phyloP scores from a whole-genome alignment of 2,797 vertebrate species.

The Ctenosaura bakeri region DNA sequence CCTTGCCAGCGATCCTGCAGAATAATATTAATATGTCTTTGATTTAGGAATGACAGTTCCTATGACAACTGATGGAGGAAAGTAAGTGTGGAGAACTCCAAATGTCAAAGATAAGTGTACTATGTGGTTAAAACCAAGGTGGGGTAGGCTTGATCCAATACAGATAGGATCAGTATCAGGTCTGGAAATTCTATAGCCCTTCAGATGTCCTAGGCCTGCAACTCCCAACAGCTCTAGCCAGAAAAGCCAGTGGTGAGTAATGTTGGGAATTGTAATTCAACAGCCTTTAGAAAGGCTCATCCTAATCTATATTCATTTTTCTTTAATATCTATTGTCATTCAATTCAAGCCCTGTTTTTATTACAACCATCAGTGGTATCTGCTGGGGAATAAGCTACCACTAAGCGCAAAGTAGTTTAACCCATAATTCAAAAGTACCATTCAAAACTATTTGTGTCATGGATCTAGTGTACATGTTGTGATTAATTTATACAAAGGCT shows the following conservation, averaged over 20 bases:
- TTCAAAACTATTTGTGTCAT: neutral
- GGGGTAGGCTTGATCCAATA: neutral
- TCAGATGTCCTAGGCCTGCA: too few species aligned
- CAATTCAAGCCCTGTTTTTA: neutral
- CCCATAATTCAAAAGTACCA: neutral
- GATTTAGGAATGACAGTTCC: slow-evolving; percentile 76
- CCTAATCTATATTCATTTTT: neutral
- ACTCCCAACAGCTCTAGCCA: too few species aligned
- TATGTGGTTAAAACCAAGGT: neutral
- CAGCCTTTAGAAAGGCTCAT: too few species aligned
- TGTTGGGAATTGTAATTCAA: too few species aligned
- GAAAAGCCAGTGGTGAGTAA: too few species aligned
- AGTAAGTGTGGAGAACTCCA: slow-evolving; percentile 54
- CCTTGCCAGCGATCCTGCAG: slow-evolving; percentile 73
- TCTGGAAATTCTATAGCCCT: neutral
- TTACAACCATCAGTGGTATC: too few species aligned
- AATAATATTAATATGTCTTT: slow-evolving; percentile 78
- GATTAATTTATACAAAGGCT: neutral
- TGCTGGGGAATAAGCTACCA: neutral
- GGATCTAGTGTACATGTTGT: neutral
- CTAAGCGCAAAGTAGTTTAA: neutral
- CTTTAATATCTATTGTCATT: neutral
- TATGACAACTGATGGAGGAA: slow-evolving; percentile 78
- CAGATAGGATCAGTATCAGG: neutral
- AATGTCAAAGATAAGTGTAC: slow-evolving; percentile 62